Evolutionary conservation across 1,140 invertebrate genomes (phyloP).

Genomic region (Heliothis virescens): DNA sequence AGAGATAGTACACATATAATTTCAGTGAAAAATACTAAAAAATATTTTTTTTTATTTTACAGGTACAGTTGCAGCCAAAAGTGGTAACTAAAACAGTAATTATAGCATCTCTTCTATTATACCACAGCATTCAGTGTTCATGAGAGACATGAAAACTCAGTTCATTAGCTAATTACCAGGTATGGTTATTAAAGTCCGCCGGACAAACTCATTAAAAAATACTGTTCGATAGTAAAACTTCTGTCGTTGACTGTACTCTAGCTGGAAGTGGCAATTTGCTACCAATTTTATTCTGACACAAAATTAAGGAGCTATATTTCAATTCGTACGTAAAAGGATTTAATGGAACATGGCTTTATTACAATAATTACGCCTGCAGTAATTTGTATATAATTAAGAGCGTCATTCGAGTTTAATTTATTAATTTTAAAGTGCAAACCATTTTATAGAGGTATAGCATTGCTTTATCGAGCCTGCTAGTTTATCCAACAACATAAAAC

Average conservation of each 20-base stretch:
- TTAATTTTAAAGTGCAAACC: too few species aligned
- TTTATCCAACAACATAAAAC: too few species aligned
- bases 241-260: slow-evolving; percentile 15
- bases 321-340: too few species aligned
- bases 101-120: neutral
- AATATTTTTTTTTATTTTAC: neutral
- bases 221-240: slow-evolving; percentile 29
- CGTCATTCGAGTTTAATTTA: too few species aligned
- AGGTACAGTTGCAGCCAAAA: neutral
- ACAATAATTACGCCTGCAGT: too few species aligned
- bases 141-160: slow-evolving; percentile 35
- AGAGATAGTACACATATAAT: too few species aligned
- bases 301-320: neutral
- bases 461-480: too few species aligned
- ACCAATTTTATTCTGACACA: neutral
- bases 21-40: too few species aligned
- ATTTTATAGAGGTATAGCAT: too few species aligned
- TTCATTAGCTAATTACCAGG: slow-evolving; percentile 57
- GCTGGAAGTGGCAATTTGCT: neutral
- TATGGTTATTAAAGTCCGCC: slow-evolving; percentile 50
- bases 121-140: slow-evolving; percentile 10
- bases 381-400: too few species aligned
- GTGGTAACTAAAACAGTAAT: neutral
- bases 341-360: too few species aligned
- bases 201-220: slow-evolving; percentile 41